Percentiles rank a stretch among this genome's conserved stretches.
Evolutionary conservation across 2,888 invertebrate species (phyloP).

Genomic region (Chrysotoxum bicinctum): DNA sequence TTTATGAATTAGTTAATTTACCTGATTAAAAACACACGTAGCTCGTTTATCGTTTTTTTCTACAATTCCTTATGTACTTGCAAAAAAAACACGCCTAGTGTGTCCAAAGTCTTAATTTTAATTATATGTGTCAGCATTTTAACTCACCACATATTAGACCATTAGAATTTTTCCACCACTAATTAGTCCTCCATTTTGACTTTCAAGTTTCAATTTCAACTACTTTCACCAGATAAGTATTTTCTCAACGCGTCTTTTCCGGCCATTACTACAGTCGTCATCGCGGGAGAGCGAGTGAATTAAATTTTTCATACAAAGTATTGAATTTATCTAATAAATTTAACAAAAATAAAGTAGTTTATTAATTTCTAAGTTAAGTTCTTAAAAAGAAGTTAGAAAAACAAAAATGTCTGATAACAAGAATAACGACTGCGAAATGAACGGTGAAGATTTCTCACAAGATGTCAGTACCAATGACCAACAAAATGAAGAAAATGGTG

Average conservation of each 20-base stretch:
- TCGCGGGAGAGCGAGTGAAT: slow-evolving; percentile 77
- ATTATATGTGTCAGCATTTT: no score
- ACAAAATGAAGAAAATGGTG: slow-evolving; percentile 86
- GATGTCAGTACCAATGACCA: slow-evolving; percentile 84
- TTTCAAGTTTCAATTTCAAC: slow-evolving; percentile 9
- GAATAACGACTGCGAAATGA: slow-evolving; percentile 86
- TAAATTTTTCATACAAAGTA: slow-evolving; percentile 51
- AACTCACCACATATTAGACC: neutral
- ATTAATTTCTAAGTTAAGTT: slow-evolving; percentile 72
- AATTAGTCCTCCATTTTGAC: slow-evolving; percentile 34
- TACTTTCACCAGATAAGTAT: slow-evolving; percentile 57
- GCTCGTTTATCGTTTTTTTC: no score
- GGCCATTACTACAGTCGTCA: slow-evolving; percentile 78
- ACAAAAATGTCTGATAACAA: slow-evolving; percentile 82
- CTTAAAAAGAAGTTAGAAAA: slow-evolving; percentile 37
- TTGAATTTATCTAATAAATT: slow-evolving; percentile 69
- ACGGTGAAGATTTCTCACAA: slow-evolving; percentile 91
- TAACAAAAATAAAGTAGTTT: slow-evolving; percentile 60
- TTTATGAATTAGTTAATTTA: no score
- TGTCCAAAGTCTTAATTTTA: no score
- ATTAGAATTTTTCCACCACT: neutral
- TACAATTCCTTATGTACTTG: no score
- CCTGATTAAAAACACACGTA: no score
- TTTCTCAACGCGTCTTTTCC: slow-evolving; percentile 79
- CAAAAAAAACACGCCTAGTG: no score